Conservation (phyloP, 2,888 invertebrate species). For the Brachycybe producta region DNA sequence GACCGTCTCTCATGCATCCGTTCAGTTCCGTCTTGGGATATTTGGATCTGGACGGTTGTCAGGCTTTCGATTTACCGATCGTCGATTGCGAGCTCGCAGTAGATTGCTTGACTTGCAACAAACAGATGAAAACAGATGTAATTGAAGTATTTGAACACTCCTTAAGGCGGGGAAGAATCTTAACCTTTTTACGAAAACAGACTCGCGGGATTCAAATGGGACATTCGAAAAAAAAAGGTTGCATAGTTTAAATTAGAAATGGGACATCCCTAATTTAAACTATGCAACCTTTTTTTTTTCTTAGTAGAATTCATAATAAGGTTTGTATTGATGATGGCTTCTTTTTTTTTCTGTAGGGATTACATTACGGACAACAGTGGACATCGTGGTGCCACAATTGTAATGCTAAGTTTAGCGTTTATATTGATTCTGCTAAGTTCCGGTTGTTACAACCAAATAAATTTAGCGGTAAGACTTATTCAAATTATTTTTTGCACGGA, state of each 20-base stretch:
- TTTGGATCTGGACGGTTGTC: constrained; percentile 32
- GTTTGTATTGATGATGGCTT: neutral
- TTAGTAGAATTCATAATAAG: neutral
- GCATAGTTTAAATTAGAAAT: neutral
- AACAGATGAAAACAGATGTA: constrained; percentile 31
- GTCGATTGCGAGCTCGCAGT: constrained; percentile 30
- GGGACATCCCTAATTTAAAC: neutral
- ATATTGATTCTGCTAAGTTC: constrained; percentile 28
- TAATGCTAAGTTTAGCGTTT: constrained; percentile 32
- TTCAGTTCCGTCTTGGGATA: constrained; percentile 32
- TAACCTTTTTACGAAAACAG: neutral
- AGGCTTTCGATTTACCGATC: constrained; percentile 32
- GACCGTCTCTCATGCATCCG: constrained; percentile 30
- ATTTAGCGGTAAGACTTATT: neutral
- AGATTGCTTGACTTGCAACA: constrained; percentile 33
- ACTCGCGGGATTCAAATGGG: too few species aligned
- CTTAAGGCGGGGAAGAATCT: neutral
- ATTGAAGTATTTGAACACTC: constrained; percentile 17
- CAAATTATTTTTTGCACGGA: neutral
- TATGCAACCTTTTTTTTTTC: neutral
- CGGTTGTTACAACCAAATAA: constrained; percentile 13
- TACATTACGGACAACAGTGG: constrained; percentile 30
- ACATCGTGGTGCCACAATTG: constrained; percentile 34
- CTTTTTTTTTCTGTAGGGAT: constrained; percentile 27
- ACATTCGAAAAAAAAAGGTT: too few species aligned